phyloP scores from a whole-genome alignment of 2,797 vertebrate genomes.

The Linurgus olivaceus region DNA sequence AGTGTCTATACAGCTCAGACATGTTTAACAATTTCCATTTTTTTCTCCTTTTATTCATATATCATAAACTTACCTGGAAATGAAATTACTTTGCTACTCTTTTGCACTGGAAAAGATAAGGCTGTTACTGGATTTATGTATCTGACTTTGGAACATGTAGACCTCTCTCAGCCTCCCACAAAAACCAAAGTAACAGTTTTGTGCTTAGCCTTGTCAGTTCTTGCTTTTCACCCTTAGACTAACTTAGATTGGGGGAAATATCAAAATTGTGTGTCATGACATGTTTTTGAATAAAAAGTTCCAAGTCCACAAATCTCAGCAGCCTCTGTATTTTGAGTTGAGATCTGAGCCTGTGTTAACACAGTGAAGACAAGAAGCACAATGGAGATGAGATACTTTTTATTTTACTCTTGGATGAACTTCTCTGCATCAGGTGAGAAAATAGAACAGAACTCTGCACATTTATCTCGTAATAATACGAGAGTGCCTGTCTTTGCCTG shows the following conservation, averaged over 20 bases:
- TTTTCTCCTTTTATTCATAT: not conserved
- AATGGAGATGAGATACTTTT: not conserved
- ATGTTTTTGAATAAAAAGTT: not conserved
- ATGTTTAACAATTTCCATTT: not conserved
- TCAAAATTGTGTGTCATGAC: not conserved
- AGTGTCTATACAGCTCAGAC: not conserved
- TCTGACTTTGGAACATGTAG: not conserved
- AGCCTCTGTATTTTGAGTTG: not conserved
- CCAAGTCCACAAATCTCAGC: not conserved
- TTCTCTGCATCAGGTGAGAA: not conserved
- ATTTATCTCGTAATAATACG: not conserved
- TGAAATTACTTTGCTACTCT: not conserved
- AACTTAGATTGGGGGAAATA: not conserved
- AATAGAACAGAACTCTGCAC: accelerated
- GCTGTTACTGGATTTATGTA: not conserved
- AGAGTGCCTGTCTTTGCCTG: accelerated
- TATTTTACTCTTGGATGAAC: not conserved
- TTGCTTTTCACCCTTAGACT: not conserved
- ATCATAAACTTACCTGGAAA: not conserved
- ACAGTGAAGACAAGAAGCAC: not conserved
- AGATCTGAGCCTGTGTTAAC: not conserved
- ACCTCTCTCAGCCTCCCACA: not conserved
- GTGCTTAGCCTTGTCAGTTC: not conserved
- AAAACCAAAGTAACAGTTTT: not conserved
- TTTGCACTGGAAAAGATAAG: not conserved